Evolutionary conservation across 2,113 vertebrate genomes (phyloP).

Genomic region (Pteruthius melanotis): DNA sequence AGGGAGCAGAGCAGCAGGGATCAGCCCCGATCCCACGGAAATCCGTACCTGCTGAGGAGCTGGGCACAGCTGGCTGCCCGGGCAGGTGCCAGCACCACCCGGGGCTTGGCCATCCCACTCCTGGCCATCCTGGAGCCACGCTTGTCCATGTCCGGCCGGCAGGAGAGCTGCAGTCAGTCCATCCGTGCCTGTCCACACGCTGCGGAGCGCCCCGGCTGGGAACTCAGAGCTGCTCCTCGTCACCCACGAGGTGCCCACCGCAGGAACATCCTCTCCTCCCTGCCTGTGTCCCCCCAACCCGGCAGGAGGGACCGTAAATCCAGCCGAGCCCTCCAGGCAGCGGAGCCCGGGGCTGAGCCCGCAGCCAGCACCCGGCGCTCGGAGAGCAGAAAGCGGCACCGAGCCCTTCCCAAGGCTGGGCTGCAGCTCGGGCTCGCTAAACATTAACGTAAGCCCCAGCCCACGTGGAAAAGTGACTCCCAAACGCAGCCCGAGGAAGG

Average conservation of each 20-base stretch:
- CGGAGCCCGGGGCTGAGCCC: neutral
- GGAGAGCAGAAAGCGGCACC: rapidly evolving
- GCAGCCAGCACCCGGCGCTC: neutral
- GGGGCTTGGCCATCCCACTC: neutral
- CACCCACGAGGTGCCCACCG: neutral
- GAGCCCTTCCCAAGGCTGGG: neutral
- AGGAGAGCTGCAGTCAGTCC: neutral
- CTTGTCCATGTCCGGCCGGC: neutral
- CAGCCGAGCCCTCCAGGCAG: neutral
- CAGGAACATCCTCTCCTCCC: neutral
- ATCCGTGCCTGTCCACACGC: rapidly evolving
- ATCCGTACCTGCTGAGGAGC: conserved; percentile 62
- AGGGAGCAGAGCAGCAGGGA: rapidly evolving
- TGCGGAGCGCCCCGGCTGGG: neutral
- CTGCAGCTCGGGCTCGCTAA: neutral
- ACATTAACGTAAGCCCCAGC: neutral
- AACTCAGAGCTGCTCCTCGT: rapidly evolving
- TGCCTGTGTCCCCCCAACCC: neutral
- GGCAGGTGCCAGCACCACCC: neutral
- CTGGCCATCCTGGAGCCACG: neutral
- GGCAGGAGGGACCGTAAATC: neutral
- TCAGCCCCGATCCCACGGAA: rapidly evolving
- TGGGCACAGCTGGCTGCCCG: neutral
- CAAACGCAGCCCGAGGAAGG: neutral
- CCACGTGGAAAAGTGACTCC: neutral